Evolutionary conservation across 2,888 invertebrate genomes (phyloP), one percentile per base, ranked within the genome.

Genomic region (Spicauda simplicius): DNA sequence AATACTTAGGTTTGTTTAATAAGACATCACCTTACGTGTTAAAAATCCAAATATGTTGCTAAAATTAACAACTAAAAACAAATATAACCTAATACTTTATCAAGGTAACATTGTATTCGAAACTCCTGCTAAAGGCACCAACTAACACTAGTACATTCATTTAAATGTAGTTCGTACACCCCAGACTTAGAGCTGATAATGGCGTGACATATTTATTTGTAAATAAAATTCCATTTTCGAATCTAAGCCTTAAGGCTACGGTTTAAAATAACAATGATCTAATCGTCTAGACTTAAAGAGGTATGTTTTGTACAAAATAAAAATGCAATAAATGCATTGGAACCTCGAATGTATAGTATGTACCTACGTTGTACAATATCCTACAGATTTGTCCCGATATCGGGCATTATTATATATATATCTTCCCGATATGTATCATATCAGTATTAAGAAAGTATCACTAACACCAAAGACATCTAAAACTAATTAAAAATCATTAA

Each of bases 61-160:
- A 25, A 25, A 41, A 14, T 14, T 10, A 41, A 41, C 14, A 41
- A 41, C 10, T 41, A 53, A 56, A 25, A 25, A 25, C 16, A 56
- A 48, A 25, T 12, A 64, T 33, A 18, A 50, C 56, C 30, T 64
- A 64, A 64, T 64, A 64, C 64, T 64, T 57, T 19, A 56, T 57
- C 50, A 57, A 30, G 64, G 64, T 64, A 64, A 64, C 48, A 64
- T 57, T 57, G 48, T 59, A 64, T 57, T 57, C 53, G 56, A 64
- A 64, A 64, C 30, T 12, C 33, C 48, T 41, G 10, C 58, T 41
- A 8, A 52, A 53, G 57, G 30, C 50, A 20, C 10, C 8, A 53
- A 18, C 57, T 57, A 57, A 64, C 14, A 19, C 52, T 33, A n/a
- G 19, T 41, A 41, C 14, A 41, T 41, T 41, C 3, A 41, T 41